A percentile compares a stretch with the other conserved stretches of the same genome.
These are phyloP conservation scores for Ridgeia piscesae DNA, from an alignment of 1,140 invertebrate genomes.

Conservation along the genomic window DNA sequence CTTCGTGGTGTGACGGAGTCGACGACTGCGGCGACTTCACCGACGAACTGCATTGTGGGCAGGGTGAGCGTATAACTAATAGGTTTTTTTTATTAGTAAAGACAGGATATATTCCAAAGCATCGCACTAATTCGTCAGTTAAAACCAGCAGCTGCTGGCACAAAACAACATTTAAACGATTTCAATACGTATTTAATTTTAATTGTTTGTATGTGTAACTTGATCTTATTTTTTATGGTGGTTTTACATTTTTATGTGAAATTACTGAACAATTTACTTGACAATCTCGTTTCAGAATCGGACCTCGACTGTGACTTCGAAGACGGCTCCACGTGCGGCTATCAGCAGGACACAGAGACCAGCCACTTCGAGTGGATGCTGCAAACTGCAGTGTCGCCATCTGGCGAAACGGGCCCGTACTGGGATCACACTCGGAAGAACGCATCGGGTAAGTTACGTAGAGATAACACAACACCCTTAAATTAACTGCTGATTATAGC, in stretches of 20 bases:
- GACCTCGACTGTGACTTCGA: conserved; percentile 15
- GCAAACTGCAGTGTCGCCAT: not conserved
- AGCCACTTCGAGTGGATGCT: conserved; percentile 8
- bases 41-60: conserved; percentile 12
- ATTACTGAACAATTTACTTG: not conserved
- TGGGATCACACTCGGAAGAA: conserved; percentile 11
- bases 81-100: no score
- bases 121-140: no score
- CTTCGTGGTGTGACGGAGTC: not conserved
- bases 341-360: not conserved
- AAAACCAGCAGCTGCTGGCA: no score
- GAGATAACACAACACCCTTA: not conserved
- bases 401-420: not conserved
- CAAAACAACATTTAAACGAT: no score
- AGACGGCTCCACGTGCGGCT: not conserved
- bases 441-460: not conserved
- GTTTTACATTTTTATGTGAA: no score
- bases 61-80: not conserved
- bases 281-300: conserved; percentile 12
- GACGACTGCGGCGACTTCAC: not conserved
- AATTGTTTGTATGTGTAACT: no score
- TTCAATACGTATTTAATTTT: no score
- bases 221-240: no score
- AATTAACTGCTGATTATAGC: no score
- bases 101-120: no score